Evolutionary conservation across 2,113 vertebrate genomes (phyloP), one percentile per base, ranked within the genome.

Genomic region (Poecile atricapillus): DNA sequence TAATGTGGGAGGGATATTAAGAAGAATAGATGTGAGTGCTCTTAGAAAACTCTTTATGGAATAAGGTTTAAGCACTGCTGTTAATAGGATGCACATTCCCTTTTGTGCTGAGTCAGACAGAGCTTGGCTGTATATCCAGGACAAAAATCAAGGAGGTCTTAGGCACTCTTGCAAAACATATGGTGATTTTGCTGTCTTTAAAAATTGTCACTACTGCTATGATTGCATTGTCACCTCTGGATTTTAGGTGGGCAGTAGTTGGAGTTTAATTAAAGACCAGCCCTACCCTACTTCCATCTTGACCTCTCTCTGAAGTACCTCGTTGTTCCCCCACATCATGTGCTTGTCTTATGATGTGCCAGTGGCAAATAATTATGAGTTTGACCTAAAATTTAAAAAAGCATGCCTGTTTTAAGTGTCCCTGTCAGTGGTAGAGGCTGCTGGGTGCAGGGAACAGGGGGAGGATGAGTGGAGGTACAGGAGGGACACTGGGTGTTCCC

Each of bases 1-100:
- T 95, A 90, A 89, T 84, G 88, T 83, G 75, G 82, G 83, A 93
- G 92, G 77, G 73, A 81, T 96, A 89, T 86, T 90, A 90, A 90
- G 71, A 90, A 67, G 76, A 95, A 76, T 64, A 71, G 52, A 91
- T 71, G 64, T 19, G 59, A 58, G 55, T 7, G 22, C 70, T 83
- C 33, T 92, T 92, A 83, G 67, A 91, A 86, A 24, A 81, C 35
- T 87, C 81, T 95, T 90, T 58, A 47, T 92, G 71, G 82, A 88
- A 88, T 92, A 86, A 90, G 52, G 43, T 83, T 92, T 95, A 88
- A 93, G 80, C 44, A 15, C 25, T 5, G 11, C 47, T 55, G 39
- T 79, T 76, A 88, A 81, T 92, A 80, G 56, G 63, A 64, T 90
- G 68, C 22, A 16, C 2, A 2, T 80, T 94, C 44, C 1, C 24